phyloP scores from a whole-genome alignment of 1,140 invertebrate genomes.

The Ceratoteleas bidentatus region DNA sequence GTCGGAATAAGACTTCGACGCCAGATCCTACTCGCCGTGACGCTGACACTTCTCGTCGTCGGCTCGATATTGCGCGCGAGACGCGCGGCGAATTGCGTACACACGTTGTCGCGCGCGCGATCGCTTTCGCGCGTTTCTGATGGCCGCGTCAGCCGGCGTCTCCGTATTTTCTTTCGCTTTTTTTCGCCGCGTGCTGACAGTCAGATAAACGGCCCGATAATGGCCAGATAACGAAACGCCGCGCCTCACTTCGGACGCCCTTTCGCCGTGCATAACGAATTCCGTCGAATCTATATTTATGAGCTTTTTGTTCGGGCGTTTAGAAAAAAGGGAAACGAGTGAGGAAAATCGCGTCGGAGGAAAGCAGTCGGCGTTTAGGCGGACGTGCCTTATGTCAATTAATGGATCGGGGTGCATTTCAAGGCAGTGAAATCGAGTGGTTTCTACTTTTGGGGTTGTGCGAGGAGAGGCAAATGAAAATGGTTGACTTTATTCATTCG shows the following conservation, averaged over 20 bases:
- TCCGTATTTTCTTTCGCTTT: conserved; percentile 64
- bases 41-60: conserved; percentile 59
- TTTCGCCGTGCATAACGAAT: conserved; percentile 3
- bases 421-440: no score
- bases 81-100: conserved; percentile 49
- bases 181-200: conserved; percentile 53
- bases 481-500: no score
- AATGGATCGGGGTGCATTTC: no score
- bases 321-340: no score
- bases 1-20: conserved; percentile 67
- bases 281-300: conserved; percentile 8
- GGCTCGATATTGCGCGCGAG: conserved; percentile 47
- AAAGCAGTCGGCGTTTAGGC: no score
- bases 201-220: conserved; percentile 59
- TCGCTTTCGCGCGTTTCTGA: conserved; percentile 46
- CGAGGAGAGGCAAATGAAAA: no score
- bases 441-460: no score
- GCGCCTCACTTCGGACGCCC: conserved; percentile 5
- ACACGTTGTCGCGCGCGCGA: conserved; percentile 38
- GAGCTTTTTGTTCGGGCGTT: not conserved
- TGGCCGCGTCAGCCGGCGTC: conserved; percentile 30
- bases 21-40: conserved; percentile 56
- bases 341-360: no score
- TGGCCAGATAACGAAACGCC: conserved; percentile 50
- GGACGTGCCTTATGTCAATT: no score